Evolutionary conservation across 2,797 vertebrate species (phyloP), one percentile per base, ranked within the genome.

Genomic region (Dryobates pubescens): DNA sequence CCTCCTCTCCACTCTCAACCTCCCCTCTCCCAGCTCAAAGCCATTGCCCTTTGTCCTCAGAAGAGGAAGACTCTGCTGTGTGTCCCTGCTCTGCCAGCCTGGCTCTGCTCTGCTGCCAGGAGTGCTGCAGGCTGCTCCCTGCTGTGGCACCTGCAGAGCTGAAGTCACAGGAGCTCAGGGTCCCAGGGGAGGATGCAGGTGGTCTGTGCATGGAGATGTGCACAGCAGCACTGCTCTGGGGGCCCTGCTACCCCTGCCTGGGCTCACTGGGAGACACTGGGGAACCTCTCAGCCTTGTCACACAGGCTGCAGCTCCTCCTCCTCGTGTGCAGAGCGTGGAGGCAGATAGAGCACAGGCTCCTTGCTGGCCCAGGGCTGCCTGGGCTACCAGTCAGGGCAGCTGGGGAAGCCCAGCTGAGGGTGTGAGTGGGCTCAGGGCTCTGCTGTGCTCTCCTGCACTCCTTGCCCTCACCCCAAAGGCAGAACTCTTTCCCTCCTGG

Each of bases 251-350:
- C 34, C 3, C 17, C 8, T 8, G 0, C 3, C 34, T n/a, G 54
- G 1, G 1, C 30, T 45, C 19, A 1, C n/a, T n/a, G n/a, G n/a
- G n/a, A n/a, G n/a, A n/a, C n/a, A n/a, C 45, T 41, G 7, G 1
- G 68, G 45, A 68, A 23, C 49, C 32, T 61, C 56, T 51, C 13
- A 14, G 22, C 29, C 12, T n/a, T 30, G 47, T 61, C 23, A 16
- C 38, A 5, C 29, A 24, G 51, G 53, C n/a, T 69, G 5, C 6
- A 0, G 53, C 24, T 38, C 26, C 41, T 61, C 0, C 36, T 36
- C 36, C 36, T 36, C 36, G 1, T 43, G 1, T 15, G 13, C 36
- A 3, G 29, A 26, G 57, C 2, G 1, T 38, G 3, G 38, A 23
- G 51, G 38, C 18, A 24, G 59, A 18, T 4, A 9, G 29, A 43